Evolutionary conservation across 2,113 vertebrate genomes (phyloP), one percentile per base, ranked within the genome.

Genomic region (Ammodytes dubius): DNA sequence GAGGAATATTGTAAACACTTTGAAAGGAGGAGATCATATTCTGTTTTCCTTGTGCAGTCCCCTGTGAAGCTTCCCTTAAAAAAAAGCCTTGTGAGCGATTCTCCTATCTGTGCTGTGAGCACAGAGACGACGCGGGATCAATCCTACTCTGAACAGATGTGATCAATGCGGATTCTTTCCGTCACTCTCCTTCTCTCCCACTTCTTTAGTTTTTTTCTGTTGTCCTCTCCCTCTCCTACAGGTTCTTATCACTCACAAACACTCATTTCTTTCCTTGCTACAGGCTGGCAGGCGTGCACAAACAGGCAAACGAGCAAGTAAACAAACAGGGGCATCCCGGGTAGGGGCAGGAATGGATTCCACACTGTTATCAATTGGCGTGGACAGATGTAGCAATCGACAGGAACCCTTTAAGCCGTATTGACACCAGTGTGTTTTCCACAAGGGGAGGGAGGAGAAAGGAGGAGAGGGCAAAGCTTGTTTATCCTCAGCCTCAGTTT

Each of bases 231-330:
- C 75, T 88, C 85, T 77, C 58, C 50, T 72, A 53, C 77, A 75
- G 76, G 84, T 91, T 27, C 92, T 91, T 93, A 88, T 92, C 88
- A 54, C 84, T 88, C 79, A 71, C 71, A 88, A 89, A 90, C 91
- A 88, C 85, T 86, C 89, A 47, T 86, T 90, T 79, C 76, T 79
- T 67, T 52, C 81, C 71, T 58, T 6, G 72, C 80, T 74, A 77
- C 10, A n/a, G 69, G 74, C 74, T 74, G 70, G 60, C 85, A 72
- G 68, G 77, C 11, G 43, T 37, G 17, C 74, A 82, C 84, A 82
- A 70, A 81, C 81, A 79, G 75, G 19, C 43, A 19, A 39, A 39
- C 63, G 17, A 72, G 60, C 85, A 59, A 77, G 79, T 80, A 88
- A 88, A 90, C 82, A 88, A 86, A 90, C 76, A 49, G 61, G 45